Evolutionary conservation across 2,797 vertebrate species (phyloP).

Genomic region (Gymnothorax javanicus): DNA sequence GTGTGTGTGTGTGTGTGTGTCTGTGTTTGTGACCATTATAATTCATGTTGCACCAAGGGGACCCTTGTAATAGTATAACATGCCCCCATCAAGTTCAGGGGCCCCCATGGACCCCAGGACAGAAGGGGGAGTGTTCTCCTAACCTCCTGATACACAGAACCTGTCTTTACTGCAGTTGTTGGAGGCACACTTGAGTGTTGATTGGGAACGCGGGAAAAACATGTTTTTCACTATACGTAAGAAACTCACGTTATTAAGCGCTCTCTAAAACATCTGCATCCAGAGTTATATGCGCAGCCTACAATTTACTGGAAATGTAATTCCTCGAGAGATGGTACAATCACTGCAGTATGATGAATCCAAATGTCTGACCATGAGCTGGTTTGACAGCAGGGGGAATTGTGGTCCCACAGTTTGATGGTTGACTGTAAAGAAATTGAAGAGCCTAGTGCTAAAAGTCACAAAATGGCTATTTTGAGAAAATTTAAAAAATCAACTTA

Average conservation of each 20-base stretch:
- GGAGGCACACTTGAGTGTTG: conserved; percentile 52
- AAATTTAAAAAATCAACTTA: no score
- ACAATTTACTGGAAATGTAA: conserved; percentile 40
- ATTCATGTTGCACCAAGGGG: conserved; percentile 25
- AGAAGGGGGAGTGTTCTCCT: conserved; percentile 61
- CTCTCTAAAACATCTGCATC: conserved; percentile 63
- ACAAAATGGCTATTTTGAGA: not conserved
- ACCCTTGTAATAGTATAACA: conserved; percentile 33
- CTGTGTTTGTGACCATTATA: not conserved
- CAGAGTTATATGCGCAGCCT: conserved; percentile 56
- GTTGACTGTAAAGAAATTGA: not conserved
- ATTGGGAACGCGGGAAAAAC: conserved; percentile 19
- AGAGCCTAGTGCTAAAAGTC: no score
- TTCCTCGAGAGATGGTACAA: conserved; percentile 22
- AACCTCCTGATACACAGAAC: conserved; percentile 54
- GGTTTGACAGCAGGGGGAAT: not conserved
- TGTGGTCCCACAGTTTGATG: not conserved
- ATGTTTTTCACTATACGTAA: not conserved
- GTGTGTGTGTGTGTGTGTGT: not conserved
- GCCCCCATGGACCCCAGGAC: conserved; percentile 61
- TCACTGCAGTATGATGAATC: not conserved
- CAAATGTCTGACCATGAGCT: not conserved
- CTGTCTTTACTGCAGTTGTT: conserved; percentile 64
- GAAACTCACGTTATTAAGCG: conserved; percentile 23
- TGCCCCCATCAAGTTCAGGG: conserved; percentile 36